Evolutionary conservation across 2,797 vertebrate species (phyloP).

Genomic region (Gastrophryne carolinensis): DNA sequence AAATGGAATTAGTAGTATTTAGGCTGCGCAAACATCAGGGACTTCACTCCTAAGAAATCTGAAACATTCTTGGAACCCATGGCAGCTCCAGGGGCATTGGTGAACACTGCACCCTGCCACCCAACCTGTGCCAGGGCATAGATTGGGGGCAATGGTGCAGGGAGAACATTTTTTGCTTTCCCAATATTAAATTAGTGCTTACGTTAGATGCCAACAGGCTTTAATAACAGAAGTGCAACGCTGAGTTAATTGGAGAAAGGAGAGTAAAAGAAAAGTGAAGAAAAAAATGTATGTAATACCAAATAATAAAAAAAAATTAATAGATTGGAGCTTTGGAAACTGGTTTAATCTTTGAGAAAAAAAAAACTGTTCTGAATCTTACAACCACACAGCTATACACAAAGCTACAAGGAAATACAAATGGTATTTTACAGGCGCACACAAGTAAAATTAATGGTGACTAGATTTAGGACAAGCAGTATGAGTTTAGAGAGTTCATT

Average conservation of each 20-base stretch:
- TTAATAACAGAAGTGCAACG: conserved; percentile 4
- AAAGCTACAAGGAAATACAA: too few species aligned
- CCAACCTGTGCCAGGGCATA: conserved; percentile 18
- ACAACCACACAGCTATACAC: too few species aligned
- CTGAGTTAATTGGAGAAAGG: neutral
- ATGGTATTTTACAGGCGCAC: too few species aligned
- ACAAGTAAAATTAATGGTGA: too few species aligned
- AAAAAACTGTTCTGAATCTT: too few species aligned
- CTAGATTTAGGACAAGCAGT: too few species aligned
- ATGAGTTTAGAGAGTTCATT: too few species aligned
- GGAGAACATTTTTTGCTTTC: neutral
- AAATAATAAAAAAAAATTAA: too few species aligned
- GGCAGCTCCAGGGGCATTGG: neutral
- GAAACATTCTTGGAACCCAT: conserved; percentile 18
- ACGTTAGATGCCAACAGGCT: conserved; percentile 32
- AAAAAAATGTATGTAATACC: too few species aligned
- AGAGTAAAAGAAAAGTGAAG: neutral
- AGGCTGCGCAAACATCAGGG: conserved; percentile 38
- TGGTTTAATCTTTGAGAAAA: too few species aligned
- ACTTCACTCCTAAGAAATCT: neutral
- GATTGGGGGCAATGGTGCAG: conserved; percentile 44
- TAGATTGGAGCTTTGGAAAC: too few species aligned
- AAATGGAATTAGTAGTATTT: conserved; percentile 29
- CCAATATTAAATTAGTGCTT: conserved; percentile 34
- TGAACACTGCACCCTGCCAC: conserved; percentile 5